Conservation (phyloP, 2,888 invertebrate species). For the Catocala sponsa region DNA sequence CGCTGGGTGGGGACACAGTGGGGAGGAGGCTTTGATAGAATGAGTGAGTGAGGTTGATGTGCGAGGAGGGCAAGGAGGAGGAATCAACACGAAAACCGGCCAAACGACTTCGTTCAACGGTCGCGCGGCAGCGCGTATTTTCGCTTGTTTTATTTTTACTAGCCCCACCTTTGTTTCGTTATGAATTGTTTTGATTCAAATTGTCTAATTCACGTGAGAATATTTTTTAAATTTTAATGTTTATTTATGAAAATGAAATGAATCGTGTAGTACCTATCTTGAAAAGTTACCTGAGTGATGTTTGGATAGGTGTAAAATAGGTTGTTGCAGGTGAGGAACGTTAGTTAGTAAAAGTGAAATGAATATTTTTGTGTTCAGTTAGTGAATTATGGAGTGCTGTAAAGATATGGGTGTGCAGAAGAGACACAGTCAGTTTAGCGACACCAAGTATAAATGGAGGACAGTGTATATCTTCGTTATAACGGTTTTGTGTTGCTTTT, state of each 20-base stretch:
- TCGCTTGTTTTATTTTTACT: conserved; percentile 74
- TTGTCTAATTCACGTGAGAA: conserved; percentile 38
- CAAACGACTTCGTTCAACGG: conserved; percentile 86
- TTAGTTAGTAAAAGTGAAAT: conserved; percentile 75
- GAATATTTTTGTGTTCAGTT: conserved; percentile 74
- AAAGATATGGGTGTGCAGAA: conserved; percentile 84
- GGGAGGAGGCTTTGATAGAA: conserved; percentile 64
- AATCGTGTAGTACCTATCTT: conserved; percentile 46
- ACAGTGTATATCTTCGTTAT: conserved; percentile 69
- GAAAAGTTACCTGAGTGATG: conserved; percentile 62
- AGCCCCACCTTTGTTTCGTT: conserved; percentile 83
- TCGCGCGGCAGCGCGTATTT: conserved; percentile 79
- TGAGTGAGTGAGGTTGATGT: conserved; percentile 57
- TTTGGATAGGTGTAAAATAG: conserved; percentile 69
- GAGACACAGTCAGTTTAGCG: conserved; percentile 85
- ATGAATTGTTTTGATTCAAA: conserved; percentile 67
- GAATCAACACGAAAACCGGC: conserved; percentile 76
- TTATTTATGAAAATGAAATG: conserved; percentile 54
- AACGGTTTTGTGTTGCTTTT: conserved; percentile 60
- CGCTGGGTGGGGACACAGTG: conserved; percentile 13
- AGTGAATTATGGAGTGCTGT: conserved; percentile 75
- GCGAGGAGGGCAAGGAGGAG: conserved; percentile 64
- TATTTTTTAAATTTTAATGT: conserved; percentile 43
- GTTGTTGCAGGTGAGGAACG: conserved; percentile 65
- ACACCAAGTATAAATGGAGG: conserved; percentile 87